phyloP scores from a whole-genome alignment of 2,797 vertebrate species.

The Pangasius mekongensis region DNA sequence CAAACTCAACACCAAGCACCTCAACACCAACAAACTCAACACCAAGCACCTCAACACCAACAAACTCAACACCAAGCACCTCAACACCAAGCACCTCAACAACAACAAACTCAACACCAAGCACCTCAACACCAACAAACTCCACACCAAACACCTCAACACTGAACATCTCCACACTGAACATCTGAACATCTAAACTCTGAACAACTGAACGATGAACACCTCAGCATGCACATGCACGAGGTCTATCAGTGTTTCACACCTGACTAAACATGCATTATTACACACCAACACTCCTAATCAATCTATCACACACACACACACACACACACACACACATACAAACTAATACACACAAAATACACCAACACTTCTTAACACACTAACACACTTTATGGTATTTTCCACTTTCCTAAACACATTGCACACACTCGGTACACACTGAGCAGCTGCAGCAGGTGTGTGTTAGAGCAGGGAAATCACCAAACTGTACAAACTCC shows the following conservation, averaged over 20 bases:
- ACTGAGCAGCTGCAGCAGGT: background rate
- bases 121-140: background rate
- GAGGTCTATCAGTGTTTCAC: background rate
- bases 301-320: background rate
- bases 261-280: background rate
- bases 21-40: background rate
- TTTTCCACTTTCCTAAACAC: background rate
- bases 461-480: slow-evolving; percentile 2
- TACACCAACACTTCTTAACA: background rate
- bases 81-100: background rate
- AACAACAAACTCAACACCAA: background rate
- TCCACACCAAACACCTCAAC: background rate
- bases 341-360: background rate
- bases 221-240: background rate
- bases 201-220: background rate
- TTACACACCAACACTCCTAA: background rate
- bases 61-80: background rate
- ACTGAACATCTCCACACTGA: background rate
- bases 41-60: background rate
- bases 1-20: background rate
- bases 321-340: slow-evolving; percentile 6
- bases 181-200: background rate
- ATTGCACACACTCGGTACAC: background rate
- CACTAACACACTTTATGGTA: background rate
- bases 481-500: slow-evolving; percentile 13